These are phyloP conservation scores for Lathronympha strigana DNA, from an alignment of 2,888 invertebrate species.

Conservation along the genomic window DNA sequence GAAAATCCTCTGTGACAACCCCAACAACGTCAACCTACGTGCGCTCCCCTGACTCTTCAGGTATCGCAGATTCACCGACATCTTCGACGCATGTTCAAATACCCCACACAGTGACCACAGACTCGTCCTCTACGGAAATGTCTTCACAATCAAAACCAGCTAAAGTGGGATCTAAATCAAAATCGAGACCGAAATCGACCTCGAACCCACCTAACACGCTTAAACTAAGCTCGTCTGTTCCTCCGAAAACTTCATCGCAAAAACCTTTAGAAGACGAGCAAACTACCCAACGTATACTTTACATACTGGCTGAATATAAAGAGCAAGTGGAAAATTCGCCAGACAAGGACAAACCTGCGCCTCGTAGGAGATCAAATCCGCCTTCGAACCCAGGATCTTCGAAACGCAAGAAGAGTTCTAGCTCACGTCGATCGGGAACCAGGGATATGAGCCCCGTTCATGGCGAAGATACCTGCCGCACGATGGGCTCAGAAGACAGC, in stretches of 20 bases:
- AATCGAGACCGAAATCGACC: slow-evolving; percentile 84
- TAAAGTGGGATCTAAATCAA: slow-evolving; percentile 71
- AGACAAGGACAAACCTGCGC: slow-evolving; percentile 92
- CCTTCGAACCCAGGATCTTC: slow-evolving; percentile 89
- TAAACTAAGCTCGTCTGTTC: slow-evolving; percentile 85
- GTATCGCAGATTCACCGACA: slow-evolving; percentile 66
- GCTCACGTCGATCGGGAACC: slow-evolving; percentile 82
- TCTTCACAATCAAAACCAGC: slow-evolving; percentile 59
- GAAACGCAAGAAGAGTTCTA: slow-evolving; percentile 88
- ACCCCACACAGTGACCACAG: slow-evolving; percentile 65
- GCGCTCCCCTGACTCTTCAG: slow-evolving; percentile 75
- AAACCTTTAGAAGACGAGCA: slow-evolving; percentile 93
- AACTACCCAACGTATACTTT: slow-evolving; percentile 91
- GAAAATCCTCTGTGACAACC: slow-evolving; percentile 68
- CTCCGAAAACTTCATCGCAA: slow-evolving; percentile 82
- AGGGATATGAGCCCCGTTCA: slow-evolving; percentile 85
- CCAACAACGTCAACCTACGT: slow-evolving; percentile 66
- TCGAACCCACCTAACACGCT: slow-evolving; percentile 83
- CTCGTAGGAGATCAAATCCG: slow-evolving; percentile 89
- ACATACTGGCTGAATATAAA: slow-evolving; percentile 91
- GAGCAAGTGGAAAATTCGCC: slow-evolving; percentile 92
- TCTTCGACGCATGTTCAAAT: slow-evolving; percentile 66
- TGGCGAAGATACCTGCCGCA: slow-evolving; percentile 87
- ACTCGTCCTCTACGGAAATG: slow-evolving; percentile 57
- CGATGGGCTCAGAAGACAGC: slow-evolving; percentile 91